A percentile compares a stretch with the other conserved stretches of the same genome.
Evolutionary conservation across 35 echinoderm and acorn worm species (phyloP).

Genomic region (Chiridota heheva): DNA sequence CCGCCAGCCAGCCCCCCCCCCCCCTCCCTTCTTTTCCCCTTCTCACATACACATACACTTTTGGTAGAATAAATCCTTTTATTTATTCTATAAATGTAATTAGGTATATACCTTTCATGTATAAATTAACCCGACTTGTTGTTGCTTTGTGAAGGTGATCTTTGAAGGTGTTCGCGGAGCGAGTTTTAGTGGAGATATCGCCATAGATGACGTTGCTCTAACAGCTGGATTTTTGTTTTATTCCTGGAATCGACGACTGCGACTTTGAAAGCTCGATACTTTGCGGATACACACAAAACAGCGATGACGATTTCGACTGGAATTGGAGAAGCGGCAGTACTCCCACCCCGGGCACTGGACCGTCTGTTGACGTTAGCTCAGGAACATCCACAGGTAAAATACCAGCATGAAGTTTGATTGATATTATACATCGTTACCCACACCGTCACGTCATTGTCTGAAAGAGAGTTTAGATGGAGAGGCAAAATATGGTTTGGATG

Average conservation of each 20-base stretch:
- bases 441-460: too few species aligned
- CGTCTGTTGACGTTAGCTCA: conserved; percentile 38
- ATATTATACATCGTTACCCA: too few species aligned
- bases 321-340: conserved; percentile 52
- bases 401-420: too few species aligned
- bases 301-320: conserved; percentile 81
- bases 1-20: too few species aligned
- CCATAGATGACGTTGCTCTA: conserved; percentile 66
- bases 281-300: conserved; percentile 69
- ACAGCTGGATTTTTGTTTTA: not conserved
- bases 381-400: not conserved
- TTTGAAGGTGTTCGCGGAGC: conserved; percentile 55
- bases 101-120: too few species aligned
- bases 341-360: conserved; percentile 51
- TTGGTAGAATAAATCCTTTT: too few species aligned
- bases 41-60: too few species aligned
- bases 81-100: too few species aligned
- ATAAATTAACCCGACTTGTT: not conserved
- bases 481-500: too few species aligned
- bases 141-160: conserved; percentile 34
- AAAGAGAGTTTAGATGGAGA: too few species aligned
- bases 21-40: too few species aligned
- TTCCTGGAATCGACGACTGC: conserved; percentile 43
- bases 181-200: conserved; percentile 69
- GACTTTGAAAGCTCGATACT: conserved; percentile 62